Evolutionary conservation across 2,888 invertebrate species (phyloP), one percentile per base, ranked within the genome.

Genomic region (Coenonympha arcania): DNA sequence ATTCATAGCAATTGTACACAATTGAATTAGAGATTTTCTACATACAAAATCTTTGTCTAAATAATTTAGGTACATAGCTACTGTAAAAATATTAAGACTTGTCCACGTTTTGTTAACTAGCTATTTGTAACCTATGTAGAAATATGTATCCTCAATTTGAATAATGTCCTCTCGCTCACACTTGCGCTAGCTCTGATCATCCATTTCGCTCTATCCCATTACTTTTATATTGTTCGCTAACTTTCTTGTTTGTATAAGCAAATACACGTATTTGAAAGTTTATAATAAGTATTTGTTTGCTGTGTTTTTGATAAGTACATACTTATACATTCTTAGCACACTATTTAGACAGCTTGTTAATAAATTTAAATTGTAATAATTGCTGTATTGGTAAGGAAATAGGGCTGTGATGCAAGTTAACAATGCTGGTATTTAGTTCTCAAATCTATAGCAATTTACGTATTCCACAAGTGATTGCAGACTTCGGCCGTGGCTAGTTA

Each of bases 141-240:
- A 85, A 81, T 86, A 84, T 85, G 85, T 85, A 85, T 79, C 84
- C 84, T 85, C 84, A 83, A 84, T 86, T 85, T 86, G 79, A 85
- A 84, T 85, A 79, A 76, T 69, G 66, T 68, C 59, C 53, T 84
- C 86, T 76, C 83, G 55, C 63, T 85, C 71, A 37, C 73, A 58
- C 84, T 55, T 57, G 59, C 50, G 50, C 44, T 51, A 49, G 50
- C 55, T 62, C 57, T 59, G 53, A 54, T 57, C 60, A 54, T 45
- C 70, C 56, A 56, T 82, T 72, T 76, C 78, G 52, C 64, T 85
- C 84, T 82, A 78, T 79, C 78, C 82, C 81, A 86, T 86, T 85
- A 85, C 84, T 84, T 86, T 85, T 85, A 86, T 86, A 85, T 85
- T 84, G 86, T 86, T 86, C 86, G 84, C 85, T 85, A 85, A 85